Conservation (phyloP, 2,113 vertebrate species). For the Protobothrops flavoviridis region DNA sequence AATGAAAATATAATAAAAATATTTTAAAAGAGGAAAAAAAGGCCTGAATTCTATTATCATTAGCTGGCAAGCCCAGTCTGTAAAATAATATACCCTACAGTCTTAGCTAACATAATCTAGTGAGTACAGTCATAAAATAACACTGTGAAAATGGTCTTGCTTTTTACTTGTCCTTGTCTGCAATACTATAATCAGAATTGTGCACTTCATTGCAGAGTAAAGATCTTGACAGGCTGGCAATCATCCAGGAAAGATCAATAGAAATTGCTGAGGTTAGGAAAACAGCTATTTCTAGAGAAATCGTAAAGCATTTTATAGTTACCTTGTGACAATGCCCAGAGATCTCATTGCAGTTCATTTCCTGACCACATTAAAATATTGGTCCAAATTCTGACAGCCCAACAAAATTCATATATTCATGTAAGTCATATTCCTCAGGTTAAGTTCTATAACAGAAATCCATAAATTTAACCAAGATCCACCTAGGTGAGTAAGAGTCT, state of each 20-base stretch:
- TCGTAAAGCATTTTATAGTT: not conserved
- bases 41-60: not conserved
- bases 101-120: not conserved
- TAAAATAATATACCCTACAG: not conserved
- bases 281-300: conserved; percentile 13
- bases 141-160: not conserved
- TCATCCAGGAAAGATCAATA: not conserved
- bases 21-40: not conserved
- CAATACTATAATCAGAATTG: not conserved
- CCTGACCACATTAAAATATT: not conserved
- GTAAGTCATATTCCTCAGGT: not conserved
- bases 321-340: not conserved
- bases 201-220: conserved; percentile 1
- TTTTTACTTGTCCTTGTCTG: not conserved
- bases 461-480: not conserved
- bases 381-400: not conserved
- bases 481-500: not conserved
- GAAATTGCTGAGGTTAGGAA: not conserved
- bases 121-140: not conserved
- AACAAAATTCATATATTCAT: not conserved
- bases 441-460: not conserved
- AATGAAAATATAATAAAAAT: not conserved
- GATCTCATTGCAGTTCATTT: not conserved
- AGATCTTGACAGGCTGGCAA: conserved; percentile 16
- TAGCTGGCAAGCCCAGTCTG: not conserved